Conservation (phyloP, 2,113 vertebrate species). For the Lates calcarifer region DNA sequence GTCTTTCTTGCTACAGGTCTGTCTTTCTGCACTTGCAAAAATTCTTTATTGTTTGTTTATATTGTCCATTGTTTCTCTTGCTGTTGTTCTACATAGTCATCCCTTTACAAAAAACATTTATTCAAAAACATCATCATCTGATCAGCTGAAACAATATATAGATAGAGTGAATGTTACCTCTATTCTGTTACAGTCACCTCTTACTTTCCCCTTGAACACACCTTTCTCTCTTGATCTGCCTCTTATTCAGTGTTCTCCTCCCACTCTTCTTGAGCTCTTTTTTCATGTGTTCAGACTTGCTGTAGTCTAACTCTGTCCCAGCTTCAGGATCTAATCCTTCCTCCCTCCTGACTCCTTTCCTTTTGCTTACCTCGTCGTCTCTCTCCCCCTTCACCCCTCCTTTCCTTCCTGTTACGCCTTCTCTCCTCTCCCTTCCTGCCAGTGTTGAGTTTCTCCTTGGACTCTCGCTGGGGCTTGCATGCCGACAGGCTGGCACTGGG, state of each 20-base stretch:
- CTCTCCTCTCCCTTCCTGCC: slow-evolving; percentile 13
- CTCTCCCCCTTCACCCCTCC: not conserved
- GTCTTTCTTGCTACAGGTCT: slow-evolving; percentile 61
- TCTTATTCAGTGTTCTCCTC: slow-evolving; percentile 1
- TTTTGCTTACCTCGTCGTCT: slow-evolving; percentile 1
- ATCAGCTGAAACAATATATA: not conserved
- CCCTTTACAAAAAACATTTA: not conserved
- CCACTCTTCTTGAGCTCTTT: slow-evolving; percentile 6
- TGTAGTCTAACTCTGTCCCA: slow-evolving; percentile 19
- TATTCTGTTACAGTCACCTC: slow-evolving; percentile 15
- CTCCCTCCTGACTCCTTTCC: slow-evolving; percentile 19
- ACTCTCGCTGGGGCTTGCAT: slow-evolving; percentile 94
- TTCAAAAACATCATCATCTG: not conserved
- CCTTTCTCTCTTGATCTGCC: slow-evolving; percentile 9
- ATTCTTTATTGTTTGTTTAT: not conserved
- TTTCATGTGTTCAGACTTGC: slow-evolving; percentile 16
- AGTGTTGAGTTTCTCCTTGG: slow-evolving; percentile 96
- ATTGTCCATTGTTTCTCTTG: slow-evolving; percentile 3
- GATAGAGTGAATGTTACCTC: not conserved
- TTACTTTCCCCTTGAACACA: not conserved
- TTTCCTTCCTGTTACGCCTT: not conserved
- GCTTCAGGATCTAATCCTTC: slow-evolving; percentile 30
- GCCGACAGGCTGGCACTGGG: slow-evolving; percentile 93
- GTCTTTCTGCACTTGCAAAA: slow-evolving; percentile 35
- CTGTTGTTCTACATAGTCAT: not conserved